These are phyloP conservation scores for Aspidoscelis tigris DNA, from an alignment of 2,113 vertebrate species.

Conservation along the genomic window DNA sequence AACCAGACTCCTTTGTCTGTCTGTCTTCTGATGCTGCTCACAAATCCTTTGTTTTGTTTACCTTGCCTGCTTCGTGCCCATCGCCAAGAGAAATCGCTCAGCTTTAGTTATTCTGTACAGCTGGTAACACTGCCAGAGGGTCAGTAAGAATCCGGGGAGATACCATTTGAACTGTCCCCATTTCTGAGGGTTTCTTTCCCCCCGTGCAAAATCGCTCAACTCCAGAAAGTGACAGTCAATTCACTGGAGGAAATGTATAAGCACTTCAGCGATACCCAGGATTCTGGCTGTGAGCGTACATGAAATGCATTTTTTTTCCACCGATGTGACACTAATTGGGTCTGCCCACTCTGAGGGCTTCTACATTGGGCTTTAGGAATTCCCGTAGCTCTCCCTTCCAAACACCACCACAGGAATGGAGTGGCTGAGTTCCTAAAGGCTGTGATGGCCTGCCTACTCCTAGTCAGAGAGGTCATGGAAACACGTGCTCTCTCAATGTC, in stretches of 20 bases:
- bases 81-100: fast-evolving
- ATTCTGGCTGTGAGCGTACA: neutral
- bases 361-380: constrained; percentile 2
- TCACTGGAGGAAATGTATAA: neutral
- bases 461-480: neutral
- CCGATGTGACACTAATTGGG: constrained; percentile 5
- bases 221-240: constrained; percentile 26
- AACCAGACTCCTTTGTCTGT: neutral
- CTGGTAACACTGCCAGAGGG: neutral
- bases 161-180: neutral
- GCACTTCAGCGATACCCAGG: neutral
- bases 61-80: neutral
- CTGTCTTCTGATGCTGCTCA: neutral
- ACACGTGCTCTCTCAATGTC: neutral
- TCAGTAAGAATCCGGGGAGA: neutral
- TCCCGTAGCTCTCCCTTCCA: neutral
- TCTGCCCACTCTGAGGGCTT: neutral
- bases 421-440: neutral
- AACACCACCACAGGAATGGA: neutral
- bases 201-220: constrained; percentile 2
- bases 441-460: neutral
- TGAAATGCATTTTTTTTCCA: constrained; percentile 4
- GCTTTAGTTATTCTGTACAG: neutral
- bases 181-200: constrained; percentile 10
- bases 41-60: neutral